Evolutionary conservation across 2,888 invertebrate genomes (phyloP), one percentile per base, ranked within the genome.

Genomic region (Campoletis raptor): DNA sequence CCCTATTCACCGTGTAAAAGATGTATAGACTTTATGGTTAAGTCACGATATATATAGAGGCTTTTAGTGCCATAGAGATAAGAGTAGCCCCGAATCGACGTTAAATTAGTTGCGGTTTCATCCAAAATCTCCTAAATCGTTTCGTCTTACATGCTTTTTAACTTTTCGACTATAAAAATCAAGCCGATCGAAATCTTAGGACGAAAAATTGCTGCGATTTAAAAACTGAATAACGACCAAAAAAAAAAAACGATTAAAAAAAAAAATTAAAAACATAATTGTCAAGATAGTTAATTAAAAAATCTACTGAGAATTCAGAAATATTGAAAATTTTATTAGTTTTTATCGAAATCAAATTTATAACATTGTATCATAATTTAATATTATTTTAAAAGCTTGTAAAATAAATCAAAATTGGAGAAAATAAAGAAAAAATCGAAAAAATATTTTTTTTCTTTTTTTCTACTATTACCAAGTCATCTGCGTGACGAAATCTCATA

Each of bases 401-500:
- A 2, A 30, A 61, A 61, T 7, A 12, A 61, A 30, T 61, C 5
- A 30, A 30, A 77, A 36, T 67, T 15, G 18, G 37, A 45, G 2
- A 24, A 30, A 21, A 30, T 24, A 5, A 48, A 15, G 10, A 21
- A 21, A 42, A 30, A 45, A 80, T 70, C 10, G 45, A 12, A 61
- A 42, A 48, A 36, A 21, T 42, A 15, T 67, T 66, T 61, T 61
- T 74, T 42, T 66, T 48, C 3, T n/a, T 48, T 74, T 42, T n/a
- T 48, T 74, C 30, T 37, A 64, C 40, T 61, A 61, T 61, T 37
- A 85, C 87, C 85, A 82, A 89, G 88, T 87, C 85, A 87, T 86
- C 89, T 90, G 91, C 93, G 92, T 93, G 93, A 90, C 90, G 86
- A 88, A 64, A 83, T 76, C 82, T 89, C 90, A 90, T 93, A 92